Base-by-base conservation (phyloP, 2,888 invertebrate species). In the Lasioglossum calceatum region DNA sequence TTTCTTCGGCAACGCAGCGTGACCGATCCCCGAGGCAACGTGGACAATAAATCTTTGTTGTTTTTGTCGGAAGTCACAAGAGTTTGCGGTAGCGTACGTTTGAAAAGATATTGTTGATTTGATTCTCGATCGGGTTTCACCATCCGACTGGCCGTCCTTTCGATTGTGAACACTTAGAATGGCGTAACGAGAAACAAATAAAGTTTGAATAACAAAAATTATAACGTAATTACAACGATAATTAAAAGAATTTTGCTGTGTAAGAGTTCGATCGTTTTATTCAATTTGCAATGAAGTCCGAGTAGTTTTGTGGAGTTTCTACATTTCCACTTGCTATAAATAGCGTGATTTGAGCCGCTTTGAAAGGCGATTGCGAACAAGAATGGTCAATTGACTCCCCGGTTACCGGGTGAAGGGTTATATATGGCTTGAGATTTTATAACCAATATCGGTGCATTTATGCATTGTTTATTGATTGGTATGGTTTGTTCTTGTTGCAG, bases 401-500 rank as follows among this genome's bases (percentile, higher is more conserved):
- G 54, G 54, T 58, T n/a, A 10, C 10, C n/a, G 54, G 54, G 54
- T 58, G 58, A 58, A 58, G 58, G 12, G 58, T 58, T 58, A 58
- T n/a, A n/a, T 12, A 58, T 58, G 58, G 4, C 12, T 58, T 58
- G 12, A 32, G 5, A 27, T 61, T 64, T 64, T 16, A 58, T 12
- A n/a, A 58, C 12, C 58, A n/a, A 58, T 36, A 36, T 39, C 19
- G 39, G 14, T 36, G 19, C 73, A 64, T 64, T 16, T n/a, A 74
- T 27, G 14, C 73, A 19, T n/a, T n/a, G 42, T 77, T 36, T 74
- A 12, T 76, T 27, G 16, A 64, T 32, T 2, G 16, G 27, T 19
- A 2, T 19, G 64, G 32, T 64, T 64, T 32, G 64, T 14, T 81
- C 54, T 79, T 32, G 67, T 89, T 88, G 77, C 88, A 85, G 91